Evolutionary conservation across 2,797 vertebrate genomes (phyloP).

Genomic region (Heteromormyrus szaboi): DNA sequence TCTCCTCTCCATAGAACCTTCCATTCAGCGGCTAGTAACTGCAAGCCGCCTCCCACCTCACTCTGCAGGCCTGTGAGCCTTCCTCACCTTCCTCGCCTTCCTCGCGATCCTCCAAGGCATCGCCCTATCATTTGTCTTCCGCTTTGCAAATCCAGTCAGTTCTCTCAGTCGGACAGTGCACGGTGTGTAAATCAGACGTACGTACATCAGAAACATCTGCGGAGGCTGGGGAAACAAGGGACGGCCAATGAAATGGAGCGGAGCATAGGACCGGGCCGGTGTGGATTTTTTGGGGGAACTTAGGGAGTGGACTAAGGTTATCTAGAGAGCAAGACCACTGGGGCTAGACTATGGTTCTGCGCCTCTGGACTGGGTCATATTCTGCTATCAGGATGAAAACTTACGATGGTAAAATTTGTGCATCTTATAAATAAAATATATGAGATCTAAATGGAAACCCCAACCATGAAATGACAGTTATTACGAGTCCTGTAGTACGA

Average conservation of each 20-base stretch:
- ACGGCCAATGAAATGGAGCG: neutral
- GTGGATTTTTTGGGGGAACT: neutral
- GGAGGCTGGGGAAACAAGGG: neutral
- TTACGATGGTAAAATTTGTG: neutral
- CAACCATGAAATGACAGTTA: neutral
- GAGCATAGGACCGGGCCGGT: neutral
- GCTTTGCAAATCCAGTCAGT: neutral
- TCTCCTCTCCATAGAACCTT: neutral
- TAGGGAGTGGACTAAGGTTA: neutral
- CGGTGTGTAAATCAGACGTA: neutral
- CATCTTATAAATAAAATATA: neutral
- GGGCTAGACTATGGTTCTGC: neutral
- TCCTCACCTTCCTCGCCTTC: neutral
- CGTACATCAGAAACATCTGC: neutral
- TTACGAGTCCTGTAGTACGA: neutral
- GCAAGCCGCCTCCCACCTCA: neutral
- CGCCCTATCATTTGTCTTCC: neutral
- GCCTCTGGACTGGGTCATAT: neutral
- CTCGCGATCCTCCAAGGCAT: neutral
- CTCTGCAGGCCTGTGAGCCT: neutral
- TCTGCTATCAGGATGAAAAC: neutral
- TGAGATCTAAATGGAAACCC: neutral
- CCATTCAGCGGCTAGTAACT: neutral
- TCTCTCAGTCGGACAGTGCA: neutral
- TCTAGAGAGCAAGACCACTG: neutral